Conservation (phyloP, 2,888 invertebrate genomes). For the Agapostemon virescens region DNA sequence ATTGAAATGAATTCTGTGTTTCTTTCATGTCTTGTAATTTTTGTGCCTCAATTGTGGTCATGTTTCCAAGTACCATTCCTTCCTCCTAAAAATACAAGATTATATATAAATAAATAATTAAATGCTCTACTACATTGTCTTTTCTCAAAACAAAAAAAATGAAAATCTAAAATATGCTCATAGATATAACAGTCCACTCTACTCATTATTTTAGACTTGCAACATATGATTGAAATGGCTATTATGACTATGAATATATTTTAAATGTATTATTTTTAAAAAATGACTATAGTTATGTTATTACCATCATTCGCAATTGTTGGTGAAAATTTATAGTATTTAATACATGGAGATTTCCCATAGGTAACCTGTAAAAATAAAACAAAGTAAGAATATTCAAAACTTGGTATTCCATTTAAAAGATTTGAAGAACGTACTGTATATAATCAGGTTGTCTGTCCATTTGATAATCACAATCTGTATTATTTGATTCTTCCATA, state of each 20-base stretch:
- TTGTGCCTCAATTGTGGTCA: slow-evolving; percentile 66
- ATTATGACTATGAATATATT: too few species aligned
- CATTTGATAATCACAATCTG: slow-evolving; percentile 75
- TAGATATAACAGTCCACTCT: too few species aligned
- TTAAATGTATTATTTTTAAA: background rate
- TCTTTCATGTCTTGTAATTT: slow-evolving; percentile 51
- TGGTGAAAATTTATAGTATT: slow-evolving; percentile 77
- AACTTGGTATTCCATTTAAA: background rate
- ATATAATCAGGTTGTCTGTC: slow-evolving; percentile 75
- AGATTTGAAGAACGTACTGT: slow-evolving; percentile 68
- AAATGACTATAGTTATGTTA: background rate
- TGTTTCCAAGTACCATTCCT: slow-evolving; percentile 71
- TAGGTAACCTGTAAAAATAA: slow-evolving; percentile 70
- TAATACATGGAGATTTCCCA: slow-evolving; percentile 76
- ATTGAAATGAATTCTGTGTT: slow-evolving; percentile 62
- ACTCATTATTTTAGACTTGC: background rate
- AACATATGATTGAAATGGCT: background rate
- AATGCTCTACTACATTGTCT: background rate
- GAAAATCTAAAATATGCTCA: background rate
- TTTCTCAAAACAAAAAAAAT: background rate
- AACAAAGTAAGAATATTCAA: background rate
- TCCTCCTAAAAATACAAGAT: slow-evolving; percentile 70
- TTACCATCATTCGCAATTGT: slow-evolving; percentile 76
- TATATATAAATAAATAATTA: background rate
- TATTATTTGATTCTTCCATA: slow-evolving; percentile 75